These are phyloP conservation scores for Siniperca undulata DNA, from an alignment of 2,797 vertebrate genomes.

Conservation along the genomic window DNA sequence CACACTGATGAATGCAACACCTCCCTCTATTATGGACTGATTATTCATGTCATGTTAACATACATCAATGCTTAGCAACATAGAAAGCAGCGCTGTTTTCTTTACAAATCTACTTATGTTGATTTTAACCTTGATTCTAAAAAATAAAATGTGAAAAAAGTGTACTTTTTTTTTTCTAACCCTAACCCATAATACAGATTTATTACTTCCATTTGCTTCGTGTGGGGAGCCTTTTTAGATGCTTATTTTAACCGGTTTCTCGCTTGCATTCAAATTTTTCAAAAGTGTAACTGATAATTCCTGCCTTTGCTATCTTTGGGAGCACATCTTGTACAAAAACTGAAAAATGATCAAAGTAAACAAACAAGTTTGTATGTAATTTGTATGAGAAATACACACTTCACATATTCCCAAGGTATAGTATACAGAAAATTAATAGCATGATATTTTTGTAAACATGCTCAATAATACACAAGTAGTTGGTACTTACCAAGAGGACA, in stretches of 20 bases:
- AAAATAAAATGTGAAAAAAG: background rate
- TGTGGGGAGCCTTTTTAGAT: background rate
- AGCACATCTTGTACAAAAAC: slow-evolving; percentile 25
- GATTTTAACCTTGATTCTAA: slow-evolving; percentile 4
- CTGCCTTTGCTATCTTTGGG: slow-evolving; percentile 26
- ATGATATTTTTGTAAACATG: slow-evolving; percentile 69
- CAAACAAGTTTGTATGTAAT: slow-evolving; percentile 30
- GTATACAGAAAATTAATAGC: slow-evolving; percentile 50
- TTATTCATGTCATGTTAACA: slow-evolving; percentile 22
- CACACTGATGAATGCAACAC: slow-evolving; percentile 45
- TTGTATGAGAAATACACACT: slow-evolving; percentile 29
- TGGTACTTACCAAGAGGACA: slow-evolving; percentile 85
- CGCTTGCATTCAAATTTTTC: slow-evolving; percentile 18
- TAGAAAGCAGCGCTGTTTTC: background rate
- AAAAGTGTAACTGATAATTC: slow-evolving; percentile 18
- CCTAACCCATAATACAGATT: background rate
- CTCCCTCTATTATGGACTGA: slow-evolving; percentile 34
- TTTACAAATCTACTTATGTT: background rate
- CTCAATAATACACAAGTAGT: slow-evolving; percentile 57
- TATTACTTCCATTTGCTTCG: slow-evolving; percentile 11
- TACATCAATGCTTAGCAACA: slow-evolving; percentile 7
- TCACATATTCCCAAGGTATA: slow-evolving; percentile 39
- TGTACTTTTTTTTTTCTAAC: background rate
- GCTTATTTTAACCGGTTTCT: slow-evolving; percentile 1
- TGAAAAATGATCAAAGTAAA: slow-evolving; percentile 37